These are phyloP conservation scores for Phasia obesa DNA, from an alignment of 2,888 invertebrate species.

Conservation along the genomic window DNA sequence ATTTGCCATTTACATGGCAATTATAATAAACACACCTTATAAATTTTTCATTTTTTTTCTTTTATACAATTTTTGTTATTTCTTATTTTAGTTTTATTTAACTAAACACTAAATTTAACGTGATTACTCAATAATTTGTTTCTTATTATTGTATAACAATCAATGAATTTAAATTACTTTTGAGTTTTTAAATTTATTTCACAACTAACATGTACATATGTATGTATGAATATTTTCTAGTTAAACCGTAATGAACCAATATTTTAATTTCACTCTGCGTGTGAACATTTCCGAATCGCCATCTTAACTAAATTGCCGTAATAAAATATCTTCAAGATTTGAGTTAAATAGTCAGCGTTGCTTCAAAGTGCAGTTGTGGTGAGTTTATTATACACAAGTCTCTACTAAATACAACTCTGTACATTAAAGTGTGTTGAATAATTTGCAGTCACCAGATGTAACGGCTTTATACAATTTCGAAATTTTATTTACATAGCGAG, in stretches of 20 bases:
- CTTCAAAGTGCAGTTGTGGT: constrained; percentile 29
- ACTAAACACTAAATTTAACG: constrained; percentile 25
- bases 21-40: constrained; percentile 53
- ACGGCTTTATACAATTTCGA: too few relatives aligned
- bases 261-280: constrained; percentile 5
- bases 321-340: constrained; percentile 47
- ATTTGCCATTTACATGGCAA: constrained; percentile 58
- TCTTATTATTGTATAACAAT: constrained; percentile 8
- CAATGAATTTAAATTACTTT: constrained; percentile 1
- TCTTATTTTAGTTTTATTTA: constrained; percentile 12
- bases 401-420: constrained; percentile 25
- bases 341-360: constrained; percentile 43
- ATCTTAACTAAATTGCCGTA: constrained; percentile 64
- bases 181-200: constrained; percentile 38
- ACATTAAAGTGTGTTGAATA: constrained; percentile 5
- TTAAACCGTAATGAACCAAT: constrained; percentile 16
- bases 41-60: constrained; percentile 40
- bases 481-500: too few relatives aligned
- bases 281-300: constrained; percentile 62
- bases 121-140: constrained; percentile 1
- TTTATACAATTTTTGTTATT: constrained; percentile 4
- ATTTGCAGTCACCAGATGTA: too few relatives aligned
- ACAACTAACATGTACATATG: constrained; percentile 26
- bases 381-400: not conserved
- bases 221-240: constrained; percentile 10